Base-by-base conservation (phyloP, 2,797 vertebrate species). In the Clarias laeviceps region DNA sequence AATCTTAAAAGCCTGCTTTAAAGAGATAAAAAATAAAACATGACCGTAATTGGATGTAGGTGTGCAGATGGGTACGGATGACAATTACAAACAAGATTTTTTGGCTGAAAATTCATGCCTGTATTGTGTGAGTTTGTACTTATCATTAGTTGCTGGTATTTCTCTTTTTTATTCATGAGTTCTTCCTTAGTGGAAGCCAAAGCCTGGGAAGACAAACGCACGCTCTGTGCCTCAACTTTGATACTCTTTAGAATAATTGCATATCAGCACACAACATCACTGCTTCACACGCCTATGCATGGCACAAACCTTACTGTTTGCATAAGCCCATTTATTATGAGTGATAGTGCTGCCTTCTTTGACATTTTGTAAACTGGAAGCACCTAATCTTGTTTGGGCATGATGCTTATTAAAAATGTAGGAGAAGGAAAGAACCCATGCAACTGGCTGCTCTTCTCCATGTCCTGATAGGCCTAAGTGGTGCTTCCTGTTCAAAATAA, bases 211-310 rank as follows among this genome's bases (percentile, higher is more conserved):
- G 90, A 90, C 92, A 88, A 92, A 91, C 91, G 88, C 91, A 91
- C 81, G 74, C 90, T 91, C 93, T 90, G 91, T 91, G 93, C 92
- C 93, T 94, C 94, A 95, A 95, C 94, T 95, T 94, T 95, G 93
- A 94, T 94, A 93, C 94, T 95, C 93, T 95, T 96, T 96, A 95
- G 94, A 95, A 95, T 96, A 96, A 96, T 96, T 96, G 95, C 95
- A 95, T 96, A 95, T 96, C 95, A 94, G 94, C 92, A 92, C 93
- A 91, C 90, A 89, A 91, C 93, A 96, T 95, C 94, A 91, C 92
- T 54, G 90, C 86, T 85, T 90, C 85, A 92, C 93, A 93, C 93
- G 95, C 93, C 94, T 94, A 93, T 94, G 94, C 93, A 93, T 93
- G 94, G 92, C 93, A 94, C 94, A 95, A 94, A 92, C 85, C 89